Evolutionary conservation across 1,140 invertebrate genomes (phyloP), one percentile per base, ranked within the genome.

Genomic region (Chrysopa pallens): DNA sequence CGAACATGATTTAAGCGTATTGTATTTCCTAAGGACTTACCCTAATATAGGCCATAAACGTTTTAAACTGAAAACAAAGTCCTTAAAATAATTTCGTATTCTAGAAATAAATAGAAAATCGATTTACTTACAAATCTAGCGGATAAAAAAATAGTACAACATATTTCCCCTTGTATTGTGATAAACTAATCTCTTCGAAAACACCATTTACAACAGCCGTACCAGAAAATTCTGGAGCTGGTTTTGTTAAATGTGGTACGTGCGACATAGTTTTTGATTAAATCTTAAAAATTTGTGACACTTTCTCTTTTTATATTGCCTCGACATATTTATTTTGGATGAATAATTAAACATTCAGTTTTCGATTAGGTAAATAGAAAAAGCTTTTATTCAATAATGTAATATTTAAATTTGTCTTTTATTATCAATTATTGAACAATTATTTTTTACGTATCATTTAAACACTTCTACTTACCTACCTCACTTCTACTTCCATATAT

Each of bases 71-170:
- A 13, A 14, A 11, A 12, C 13, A 9, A 4, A 17, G 12, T 1
- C 5, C 9, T 3, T 36, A 6, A 15, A 15, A 9, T 29, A 23
- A 23, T 23, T 23, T 23, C 17, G 29, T 42, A 17, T n/a, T 14
- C 8, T 33, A 12, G 14, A 9, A 9, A 42, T 4, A 29, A 3
- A 4, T 28, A 35, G 12, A 31, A 31, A 33, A 40, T 38, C 23
- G 12, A 43, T 42, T 47, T 56, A 78, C 81, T 80, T 69, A 88
- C 84, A 98, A 98, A 60, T 98, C 93, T 39, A 94, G 64, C 0
- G 93, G 93, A 55, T 97, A 98, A 72, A 98, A 98, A 68, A 97
- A 96, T 3, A 97, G 63, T 0, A 98, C 84, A 6, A 98, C 70
- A 60, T 97, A 98, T 81, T 96, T 92, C 49, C 91, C 93, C 59